Percentiles rank a stretch among this genome's conserved stretches.
Conservation (phyloP, 2,797 vertebrate genomes). For the Hydrolagus colliei region DNA sequence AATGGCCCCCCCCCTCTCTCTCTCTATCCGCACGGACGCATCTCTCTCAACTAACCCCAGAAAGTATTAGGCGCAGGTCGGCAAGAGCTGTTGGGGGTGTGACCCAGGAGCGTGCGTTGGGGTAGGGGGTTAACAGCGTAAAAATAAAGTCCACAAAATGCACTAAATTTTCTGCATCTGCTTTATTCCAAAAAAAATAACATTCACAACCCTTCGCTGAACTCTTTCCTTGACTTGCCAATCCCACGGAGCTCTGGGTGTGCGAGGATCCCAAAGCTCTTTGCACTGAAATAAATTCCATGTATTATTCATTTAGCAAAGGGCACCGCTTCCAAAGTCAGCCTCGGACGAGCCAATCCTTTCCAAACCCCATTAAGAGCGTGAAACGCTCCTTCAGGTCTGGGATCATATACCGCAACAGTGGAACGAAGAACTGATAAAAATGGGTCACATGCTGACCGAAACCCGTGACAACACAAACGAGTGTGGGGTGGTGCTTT, state of each 20-base stretch:
- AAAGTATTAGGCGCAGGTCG: no score
- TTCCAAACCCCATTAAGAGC: not conserved
- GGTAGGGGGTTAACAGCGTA: no score
- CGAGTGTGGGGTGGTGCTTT: not conserved
- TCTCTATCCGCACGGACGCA: no score
- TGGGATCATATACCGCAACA: not conserved
- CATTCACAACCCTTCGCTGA: no score
- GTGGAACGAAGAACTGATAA: not conserved
- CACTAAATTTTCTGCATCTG: not conserved
- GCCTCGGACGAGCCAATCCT: no score
- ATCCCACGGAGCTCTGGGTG: not conserved
- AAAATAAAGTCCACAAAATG: not conserved
- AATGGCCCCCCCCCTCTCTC: no score
- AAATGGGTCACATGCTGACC: not conserved
- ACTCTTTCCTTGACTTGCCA: not conserved
- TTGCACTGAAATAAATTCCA: no score
- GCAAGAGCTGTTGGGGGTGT: no score
- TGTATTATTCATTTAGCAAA: slow-evolving; percentile 1
- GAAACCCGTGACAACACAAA: no score
- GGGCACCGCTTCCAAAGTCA: not conserved
- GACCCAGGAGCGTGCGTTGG: no score
- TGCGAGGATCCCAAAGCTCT: not conserved
- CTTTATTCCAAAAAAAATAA: not conserved
- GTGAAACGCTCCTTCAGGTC: not conserved
- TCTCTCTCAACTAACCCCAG: no score